Evolutionary conservation across 2,113 vertebrate species (phyloP).

Genomic region (Thamnophis sirtalis): DNA sequence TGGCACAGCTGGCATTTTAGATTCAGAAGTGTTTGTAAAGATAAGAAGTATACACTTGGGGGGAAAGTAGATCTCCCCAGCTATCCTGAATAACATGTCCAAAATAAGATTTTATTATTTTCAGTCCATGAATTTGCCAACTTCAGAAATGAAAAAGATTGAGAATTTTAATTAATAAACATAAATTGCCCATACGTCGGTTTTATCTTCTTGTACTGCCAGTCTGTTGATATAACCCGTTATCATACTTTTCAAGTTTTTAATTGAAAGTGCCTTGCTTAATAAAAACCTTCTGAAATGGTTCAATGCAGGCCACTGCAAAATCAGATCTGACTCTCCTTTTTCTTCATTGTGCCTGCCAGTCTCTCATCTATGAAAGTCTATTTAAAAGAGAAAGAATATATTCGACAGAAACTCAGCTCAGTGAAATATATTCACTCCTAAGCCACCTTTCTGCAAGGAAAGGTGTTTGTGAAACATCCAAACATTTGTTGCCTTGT

Average conservation of each 20-base stretch:
- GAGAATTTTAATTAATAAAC: slow-evolving; percentile 20
- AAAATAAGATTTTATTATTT: not conserved
- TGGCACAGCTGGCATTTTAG: not conserved
- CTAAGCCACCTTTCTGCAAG: not conserved
- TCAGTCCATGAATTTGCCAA: not conserved
- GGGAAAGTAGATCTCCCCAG: not conserved
- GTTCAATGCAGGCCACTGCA: not conserved
- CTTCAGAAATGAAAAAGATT: not conserved
- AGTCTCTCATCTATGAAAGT: not conserved
- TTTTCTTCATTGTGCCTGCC: not conserved
- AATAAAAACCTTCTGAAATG: not conserved
- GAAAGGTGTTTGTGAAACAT: not conserved
- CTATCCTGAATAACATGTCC: not conserved
- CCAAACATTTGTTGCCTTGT: not conserved
- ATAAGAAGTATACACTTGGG: not conserved
- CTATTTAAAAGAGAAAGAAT: not conserved
- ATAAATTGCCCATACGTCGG: not conserved
- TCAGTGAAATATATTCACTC: not conserved
- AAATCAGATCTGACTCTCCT: not conserved
- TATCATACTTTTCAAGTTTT: not conserved
- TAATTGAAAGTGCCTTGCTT: not conserved
- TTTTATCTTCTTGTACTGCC: slow-evolving; percentile 1
- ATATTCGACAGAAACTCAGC: not conserved
- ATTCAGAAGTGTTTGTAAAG: not conserved
- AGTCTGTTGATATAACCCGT: slow-evolving; percentile 1